A percentile compares a stretch with the other conserved stretches of the same genome.
These are phyloP conservation scores for Craniophora ligustri DNA, from an alignment of 2,888 invertebrate genomes.

Conservation along the genomic window DNA sequence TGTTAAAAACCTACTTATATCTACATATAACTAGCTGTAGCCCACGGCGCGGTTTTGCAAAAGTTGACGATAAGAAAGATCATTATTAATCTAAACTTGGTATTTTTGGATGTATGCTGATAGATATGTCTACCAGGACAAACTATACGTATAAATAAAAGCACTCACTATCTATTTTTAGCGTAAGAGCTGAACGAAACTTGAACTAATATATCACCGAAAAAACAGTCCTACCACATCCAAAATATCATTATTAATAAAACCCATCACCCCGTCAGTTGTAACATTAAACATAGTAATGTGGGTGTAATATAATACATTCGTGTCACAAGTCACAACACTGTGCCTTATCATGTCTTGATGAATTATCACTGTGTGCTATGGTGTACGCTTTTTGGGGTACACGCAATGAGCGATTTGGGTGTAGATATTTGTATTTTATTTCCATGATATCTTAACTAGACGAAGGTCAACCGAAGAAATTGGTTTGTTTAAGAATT, in stretches of 20 bases:
- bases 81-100: no score
- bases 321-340: slow-evolving; percentile 73
- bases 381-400: slow-evolving; percentile 43
- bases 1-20: no score
- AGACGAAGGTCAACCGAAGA: no score
- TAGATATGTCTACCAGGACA: no score
- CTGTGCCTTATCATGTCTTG: slow-evolving; percentile 78
- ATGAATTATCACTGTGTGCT: slow-evolving; percentile 76
- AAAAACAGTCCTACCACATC: slow-evolving; percentile 9
- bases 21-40: no score
- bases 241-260: slow-evolving; percentile 37
- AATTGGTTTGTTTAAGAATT: no score
- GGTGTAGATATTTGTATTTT: slow-evolving; percentile 14
- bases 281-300: slow-evolving; percentile 45
- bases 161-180: background rate
- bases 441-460: no score
- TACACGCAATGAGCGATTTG: slow-evolving; percentile 40
- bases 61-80: no score
- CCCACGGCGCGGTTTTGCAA: no score
- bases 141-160: no score
- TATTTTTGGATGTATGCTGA: no score
- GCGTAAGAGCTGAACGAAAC: background rate
- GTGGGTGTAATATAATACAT: slow-evolving; percentile 73
- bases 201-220: slow-evolving; percentile 5
- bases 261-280: slow-evolving; percentile 38